These are phyloP conservation scores for Drosophila fungiperda DNA, from an alignment of 2,888 invertebrate genomes.

Conservation along the genomic window DNA sequence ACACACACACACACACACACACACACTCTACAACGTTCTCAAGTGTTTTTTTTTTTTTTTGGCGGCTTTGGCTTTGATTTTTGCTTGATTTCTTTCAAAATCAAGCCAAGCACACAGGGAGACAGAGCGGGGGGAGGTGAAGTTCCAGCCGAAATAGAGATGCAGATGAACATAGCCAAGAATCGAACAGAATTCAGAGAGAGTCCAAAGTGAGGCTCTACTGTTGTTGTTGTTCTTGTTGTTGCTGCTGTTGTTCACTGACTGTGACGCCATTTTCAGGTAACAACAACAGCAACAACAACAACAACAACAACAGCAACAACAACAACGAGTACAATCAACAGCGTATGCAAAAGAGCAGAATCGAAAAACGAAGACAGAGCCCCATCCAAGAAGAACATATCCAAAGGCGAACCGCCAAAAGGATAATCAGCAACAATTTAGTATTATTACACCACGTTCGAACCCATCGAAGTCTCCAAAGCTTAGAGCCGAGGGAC, in stretches of 20 bases:
- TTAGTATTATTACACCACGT: constrained; percentile 85
- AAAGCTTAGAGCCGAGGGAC: constrained; percentile 15
- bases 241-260: constrained; percentile 64
- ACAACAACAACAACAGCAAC: neutral
- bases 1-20: constrained; percentile 14
- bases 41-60: constrained; percentile 36
- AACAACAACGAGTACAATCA: constrained; percentile 16
- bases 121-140: constrained; percentile 7
- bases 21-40: constrained; percentile 18
- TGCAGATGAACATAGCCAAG: constrained; percentile 54
- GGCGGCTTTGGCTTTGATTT: constrained; percentile 83
- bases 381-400: constrained; percentile 57
- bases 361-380: constrained; percentile 33
- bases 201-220: constrained; percentile 18
- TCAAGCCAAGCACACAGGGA: constrained; percentile 48
- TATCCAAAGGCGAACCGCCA: constrained; percentile 82
- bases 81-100: constrained; percentile 84
- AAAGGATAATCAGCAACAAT: constrained; percentile 85
- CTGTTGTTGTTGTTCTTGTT: constrained; percentile 40
- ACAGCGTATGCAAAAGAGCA: constrained; percentile 70
- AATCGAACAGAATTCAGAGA: constrained; percentile 21
- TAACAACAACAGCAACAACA: constrained; percentile 24
- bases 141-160: constrained; percentile 65
- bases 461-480: constrained; percentile 73
- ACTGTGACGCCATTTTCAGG: constrained; percentile 83